Conservation (phyloP, 2,113 vertebrate genomes). For the Sterna hirundo region DNA sequence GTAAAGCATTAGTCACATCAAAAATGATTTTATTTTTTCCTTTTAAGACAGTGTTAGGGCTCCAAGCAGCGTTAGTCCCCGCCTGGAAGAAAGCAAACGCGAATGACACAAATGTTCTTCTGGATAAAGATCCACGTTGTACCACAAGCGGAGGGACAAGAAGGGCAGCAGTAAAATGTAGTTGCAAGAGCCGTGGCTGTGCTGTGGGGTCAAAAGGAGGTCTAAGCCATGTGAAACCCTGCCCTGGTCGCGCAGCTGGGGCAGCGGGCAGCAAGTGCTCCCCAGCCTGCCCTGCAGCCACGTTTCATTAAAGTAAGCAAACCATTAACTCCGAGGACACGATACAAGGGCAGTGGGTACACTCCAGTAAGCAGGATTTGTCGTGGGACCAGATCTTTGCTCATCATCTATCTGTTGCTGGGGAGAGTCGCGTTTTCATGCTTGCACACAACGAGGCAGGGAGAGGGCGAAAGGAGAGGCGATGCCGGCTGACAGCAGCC, state of each 20-base stretch:
- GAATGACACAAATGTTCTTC: accelerated
- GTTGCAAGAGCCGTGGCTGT: neutral
- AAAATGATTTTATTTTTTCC: neutral
- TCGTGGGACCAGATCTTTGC: neutral
- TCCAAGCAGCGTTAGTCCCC: neutral
- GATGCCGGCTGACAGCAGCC: neutral
- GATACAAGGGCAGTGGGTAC: neutral
- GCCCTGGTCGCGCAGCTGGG: neutral
- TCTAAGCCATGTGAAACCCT: neutral
- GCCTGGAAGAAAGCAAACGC: neutral
- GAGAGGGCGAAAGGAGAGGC: neutral
- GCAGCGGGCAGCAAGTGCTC: neutral
- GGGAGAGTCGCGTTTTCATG: accelerated
- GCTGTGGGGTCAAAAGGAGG: neutral
- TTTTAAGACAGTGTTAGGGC: accelerated
- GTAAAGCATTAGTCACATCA: neutral
- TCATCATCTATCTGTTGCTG: accelerated
- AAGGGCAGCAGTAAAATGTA: neutral
- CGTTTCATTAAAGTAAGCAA: neutral
- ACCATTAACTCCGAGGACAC: neutral
- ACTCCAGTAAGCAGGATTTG: neutral
- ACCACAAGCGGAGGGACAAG: accelerated
- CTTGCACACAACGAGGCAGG: accelerated
- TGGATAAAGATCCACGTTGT: accelerated
- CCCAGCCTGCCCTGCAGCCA: neutral